phyloP scores from a whole-genome alignment of 30 jellyfish, hydroid and myxozoan genomes.

The Phacellophora camtschatica region DNA sequence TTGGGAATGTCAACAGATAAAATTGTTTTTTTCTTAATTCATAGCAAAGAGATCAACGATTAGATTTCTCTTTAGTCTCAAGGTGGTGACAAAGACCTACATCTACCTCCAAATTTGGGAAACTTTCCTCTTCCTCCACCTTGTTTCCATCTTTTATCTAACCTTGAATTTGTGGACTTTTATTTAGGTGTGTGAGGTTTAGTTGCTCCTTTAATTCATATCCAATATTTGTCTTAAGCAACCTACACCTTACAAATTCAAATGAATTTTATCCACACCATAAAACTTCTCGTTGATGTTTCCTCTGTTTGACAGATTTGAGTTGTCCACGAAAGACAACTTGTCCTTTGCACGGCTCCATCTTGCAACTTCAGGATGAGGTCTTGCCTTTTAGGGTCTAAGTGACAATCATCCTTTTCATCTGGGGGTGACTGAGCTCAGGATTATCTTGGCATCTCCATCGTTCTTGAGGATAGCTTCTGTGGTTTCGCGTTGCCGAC shows the following conservation, averaged over 20 bases:
- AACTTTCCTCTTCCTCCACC: background rate
- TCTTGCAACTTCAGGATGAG: no score
- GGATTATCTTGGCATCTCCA: no score
- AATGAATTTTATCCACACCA: background rate
- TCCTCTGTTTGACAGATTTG: background rate
- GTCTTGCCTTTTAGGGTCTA: no score
- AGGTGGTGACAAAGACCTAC: background rate
- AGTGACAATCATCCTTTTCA: no score
- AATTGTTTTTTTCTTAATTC: no score
- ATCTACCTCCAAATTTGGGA: background rate
- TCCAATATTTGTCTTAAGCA: background rate
- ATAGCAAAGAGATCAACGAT: background rate
- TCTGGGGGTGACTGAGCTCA: no score
- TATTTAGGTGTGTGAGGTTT: background rate
- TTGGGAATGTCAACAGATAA: background rate
- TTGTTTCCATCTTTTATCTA: background rate
- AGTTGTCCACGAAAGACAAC: background rate
- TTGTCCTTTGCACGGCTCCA: background rate
- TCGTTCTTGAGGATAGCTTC: no score
- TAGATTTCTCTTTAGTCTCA: background rate
- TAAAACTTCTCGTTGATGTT: background rate
- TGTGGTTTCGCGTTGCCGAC: no score
- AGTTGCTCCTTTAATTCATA: background rate
- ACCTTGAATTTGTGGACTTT: background rate
- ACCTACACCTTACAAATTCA: background rate